Conservation (phyloP, 1,140 invertebrate species). For the Ceratosolen solmsi region DNA sequence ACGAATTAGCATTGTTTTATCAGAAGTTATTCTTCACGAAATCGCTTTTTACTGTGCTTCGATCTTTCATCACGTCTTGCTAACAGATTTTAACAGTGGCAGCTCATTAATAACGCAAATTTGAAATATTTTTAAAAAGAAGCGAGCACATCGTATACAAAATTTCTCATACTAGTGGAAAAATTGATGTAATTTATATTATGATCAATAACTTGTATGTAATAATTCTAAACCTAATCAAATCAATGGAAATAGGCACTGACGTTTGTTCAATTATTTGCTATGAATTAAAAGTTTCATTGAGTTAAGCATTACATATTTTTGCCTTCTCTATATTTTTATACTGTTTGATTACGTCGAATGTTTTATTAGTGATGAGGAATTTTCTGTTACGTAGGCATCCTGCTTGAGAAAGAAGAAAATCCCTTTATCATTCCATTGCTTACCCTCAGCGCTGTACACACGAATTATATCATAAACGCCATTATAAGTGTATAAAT, state of each 20-base stretch:
- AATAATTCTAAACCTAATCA: too few relatives aligned
- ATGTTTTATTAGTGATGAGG: not conserved
- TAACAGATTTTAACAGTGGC: constrained; percentile 38
- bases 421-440: constrained; percentile 29
- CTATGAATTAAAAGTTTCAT: not conserved
- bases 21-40: too few relatives aligned
- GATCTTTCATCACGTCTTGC: constrained; percentile 1
- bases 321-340: too few relatives aligned
- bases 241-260: too few relatives aligned
- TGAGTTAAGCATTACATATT: not conserved
- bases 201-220: too few relatives aligned
- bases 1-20: not conserved
- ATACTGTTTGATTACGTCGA: not conserved
- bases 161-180: not conserved
- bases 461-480: constrained; percentile 4
- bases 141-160: not conserved
- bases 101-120: constrained; percentile 41
- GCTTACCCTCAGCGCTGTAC: constrained; percentile 16
- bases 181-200: not conserved
- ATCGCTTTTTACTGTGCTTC: constrained; percentile 20
- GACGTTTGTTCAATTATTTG: too few relatives aligned
- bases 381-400: not conserved
- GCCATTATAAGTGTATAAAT: constrained; percentile 33
- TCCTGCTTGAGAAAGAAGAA: constrained; percentile 20
- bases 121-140: constrained; percentile 8